These are phyloP conservation scores for Drosophila borborema DNA, from an alignment of 2,888 invertebrate genomes.

Conservation along the genomic window DNA sequence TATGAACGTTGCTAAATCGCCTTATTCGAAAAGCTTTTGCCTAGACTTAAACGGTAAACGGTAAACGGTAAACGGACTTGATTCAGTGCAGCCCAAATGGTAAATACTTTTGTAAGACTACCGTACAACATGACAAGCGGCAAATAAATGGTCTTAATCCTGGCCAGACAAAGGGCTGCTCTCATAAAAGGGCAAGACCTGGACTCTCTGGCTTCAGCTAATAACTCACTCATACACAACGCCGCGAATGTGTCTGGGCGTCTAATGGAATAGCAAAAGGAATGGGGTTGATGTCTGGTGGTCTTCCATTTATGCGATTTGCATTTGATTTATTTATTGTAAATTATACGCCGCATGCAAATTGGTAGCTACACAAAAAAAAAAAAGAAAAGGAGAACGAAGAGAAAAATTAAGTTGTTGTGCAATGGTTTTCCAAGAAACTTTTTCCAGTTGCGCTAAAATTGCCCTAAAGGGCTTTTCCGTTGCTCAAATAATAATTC, in stretches of 20 bases:
- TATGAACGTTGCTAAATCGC: conserved; percentile 58
- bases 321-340: conserved; percentile 76
- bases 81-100: conserved; percentile 29
- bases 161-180: conserved; percentile 70
- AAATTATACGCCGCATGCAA: conserved; percentile 75
- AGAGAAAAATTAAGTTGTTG: conserved; percentile 70
- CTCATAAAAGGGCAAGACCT: conserved; percentile 41
- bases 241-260: conserved; percentile 34
- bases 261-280: conserved; percentile 26
- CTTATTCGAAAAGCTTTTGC: conserved; percentile 64
- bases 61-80: conserved; percentile 22
- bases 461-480: conserved; percentile 32
- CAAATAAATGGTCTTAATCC: conserved; percentile 79
- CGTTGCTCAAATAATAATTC: conserved; percentile 72
- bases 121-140: conserved; percentile 66
- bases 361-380: conserved; percentile 49
- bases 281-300: conserved; percentile 41
- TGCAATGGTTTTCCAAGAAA: conserved; percentile 70
- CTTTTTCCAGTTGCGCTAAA: conserved; percentile 47
- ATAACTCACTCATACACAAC: conserved; percentile 58
- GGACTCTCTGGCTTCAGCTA: conserved; percentile 38
- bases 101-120: conserved; percentile 57
- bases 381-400: background rate
- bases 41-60: conserved; percentile 8
- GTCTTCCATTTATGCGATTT: conserved; percentile 68